Evolutionary conservation across 2,113 vertebrate genomes (phyloP), one percentile per base, ranked within the genome.

Genomic region (Ammodytes marinus): DNA sequence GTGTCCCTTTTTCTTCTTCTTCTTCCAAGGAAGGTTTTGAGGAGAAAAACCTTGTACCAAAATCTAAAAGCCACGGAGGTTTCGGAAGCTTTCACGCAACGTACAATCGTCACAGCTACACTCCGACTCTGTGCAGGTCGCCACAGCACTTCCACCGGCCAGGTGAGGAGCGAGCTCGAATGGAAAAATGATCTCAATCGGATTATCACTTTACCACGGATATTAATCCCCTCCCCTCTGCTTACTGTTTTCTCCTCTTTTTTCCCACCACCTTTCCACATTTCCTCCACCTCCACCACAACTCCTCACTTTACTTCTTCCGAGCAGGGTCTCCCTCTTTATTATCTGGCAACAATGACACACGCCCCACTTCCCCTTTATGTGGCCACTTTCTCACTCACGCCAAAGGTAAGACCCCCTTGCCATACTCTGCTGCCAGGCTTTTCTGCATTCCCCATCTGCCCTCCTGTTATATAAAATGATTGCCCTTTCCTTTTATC

Each of bases 71-170:
- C 77, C 97, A 99, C 65, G 96, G 97, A 66, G 95, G 95, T 79
- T 97, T 97, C 35, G 97, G 94, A 74, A 96, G 27, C 27, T 27
- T 96, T 60, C 96, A 96, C 0, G 19, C 69, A 0, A 88, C 93
- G 63, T 97, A 97, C 90, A 96, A 94, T 70, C 97, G 96, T 17
- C 97, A 98, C 81, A 97, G 95, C 83, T 99, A 98, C 95, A 97
- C 96, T 17, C 98, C 97, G 1, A 96, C 96, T 47, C 93, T 96
- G 4, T 96, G 96, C 10, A 96, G 97, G n/a, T 98, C 98, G 0
- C 98, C 98, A 1, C 97, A 99, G 84, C 98, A 99, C 80, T 99
- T 99, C 86, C 98, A 99, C 93, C 93, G 97, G 91, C 98, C 98
- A 82, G 98, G 98, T 99, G 95, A 97, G 95, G 35, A 3, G 17